Conservation (phyloP, 2,888 invertebrate species). For the Diadromus collaris region DNA sequence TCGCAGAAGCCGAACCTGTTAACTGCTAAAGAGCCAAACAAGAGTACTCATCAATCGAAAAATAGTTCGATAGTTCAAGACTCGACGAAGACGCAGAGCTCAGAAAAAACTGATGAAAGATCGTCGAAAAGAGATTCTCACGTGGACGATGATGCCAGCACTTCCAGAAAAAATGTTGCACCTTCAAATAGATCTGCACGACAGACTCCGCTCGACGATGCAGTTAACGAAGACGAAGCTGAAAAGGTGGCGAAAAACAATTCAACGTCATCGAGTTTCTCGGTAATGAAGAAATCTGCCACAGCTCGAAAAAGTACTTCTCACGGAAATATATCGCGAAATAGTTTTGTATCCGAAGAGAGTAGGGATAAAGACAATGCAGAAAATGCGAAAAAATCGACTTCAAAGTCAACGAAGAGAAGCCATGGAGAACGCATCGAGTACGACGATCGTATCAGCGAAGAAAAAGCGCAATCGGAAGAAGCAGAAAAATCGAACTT, state of each 20-base stretch:
- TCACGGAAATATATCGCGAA: neutral
- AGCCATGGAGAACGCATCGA: neutral
- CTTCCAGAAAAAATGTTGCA: constrained; percentile 7
- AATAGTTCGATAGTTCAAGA: neutral
- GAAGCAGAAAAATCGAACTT: neutral
- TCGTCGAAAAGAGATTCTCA: neutral
- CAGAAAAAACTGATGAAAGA: neutral
- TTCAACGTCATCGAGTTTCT: neutral
- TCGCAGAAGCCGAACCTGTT: neutral
- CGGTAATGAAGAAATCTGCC: neutral
- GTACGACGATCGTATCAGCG: constrained; percentile 9
- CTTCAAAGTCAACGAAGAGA: neutral
- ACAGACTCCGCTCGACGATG: constrained; percentile 14
- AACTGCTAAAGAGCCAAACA: neutral
- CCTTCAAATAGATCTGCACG: neutral
- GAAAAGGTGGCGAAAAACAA: neutral
- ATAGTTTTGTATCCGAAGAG: neutral
- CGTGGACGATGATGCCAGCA: neutral
- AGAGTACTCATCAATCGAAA: neutral
- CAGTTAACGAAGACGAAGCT: neutral
- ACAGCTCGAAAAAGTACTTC: neutral
- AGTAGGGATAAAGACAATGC: neutral
- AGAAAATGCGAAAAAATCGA: neutral
- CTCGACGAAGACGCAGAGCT: neutral
- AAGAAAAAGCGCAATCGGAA: neutral